Conservation (phyloP, 2,888 invertebrate genomes). For the Rhimphoctona megacephalus region DNA sequence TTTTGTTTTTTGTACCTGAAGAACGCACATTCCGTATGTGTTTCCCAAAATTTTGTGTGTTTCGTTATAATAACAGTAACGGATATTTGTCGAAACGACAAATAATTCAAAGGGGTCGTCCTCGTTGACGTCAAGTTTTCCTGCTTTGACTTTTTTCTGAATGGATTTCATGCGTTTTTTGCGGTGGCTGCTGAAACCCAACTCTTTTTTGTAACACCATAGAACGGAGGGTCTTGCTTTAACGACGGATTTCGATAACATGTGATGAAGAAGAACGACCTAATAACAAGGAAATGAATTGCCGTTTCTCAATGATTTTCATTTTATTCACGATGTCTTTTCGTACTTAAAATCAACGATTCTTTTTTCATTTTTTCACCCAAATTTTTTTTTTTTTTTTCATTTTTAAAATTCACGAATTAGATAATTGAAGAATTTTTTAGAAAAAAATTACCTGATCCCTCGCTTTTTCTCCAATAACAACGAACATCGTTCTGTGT, state of each 20-base stretch:
- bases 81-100: conserved; percentile 97
- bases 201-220: conserved; percentile 98
- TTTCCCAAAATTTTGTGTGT: conserved; percentile 99
- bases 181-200: conserved; percentile 90
- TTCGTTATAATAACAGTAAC: conserved; percentile 98
- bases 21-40: conserved; percentile 97
- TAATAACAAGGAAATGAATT: conserved; percentile 82
- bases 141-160: conserved; percentile 94
- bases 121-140: conserved; percentile 95
- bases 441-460: conserved; percentile 91
- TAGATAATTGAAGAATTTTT: neutral
- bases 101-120: conserved; percentile 99
- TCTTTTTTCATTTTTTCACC: neutral
- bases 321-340: neutral
- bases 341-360: neutral
- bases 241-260: conserved; percentile 97
- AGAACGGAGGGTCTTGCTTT: conserved; percentile 97
- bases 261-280: conserved; percentile 98
- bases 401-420: too few relatives aligned
- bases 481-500: conserved; percentile 96
- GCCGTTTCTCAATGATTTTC: neutral
- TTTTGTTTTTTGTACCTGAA: conserved; percentile 89
- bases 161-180: conserved; percentile 95
- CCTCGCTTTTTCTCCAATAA: conserved; percentile 97
- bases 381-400: neutral